Percentiles rank a stretch among this genome's conserved stretches.
These are phyloP conservation scores for Antennarius striatus DNA, from an alignment of 2,113 vertebrate species.

Conservation along the genomic window DNA sequence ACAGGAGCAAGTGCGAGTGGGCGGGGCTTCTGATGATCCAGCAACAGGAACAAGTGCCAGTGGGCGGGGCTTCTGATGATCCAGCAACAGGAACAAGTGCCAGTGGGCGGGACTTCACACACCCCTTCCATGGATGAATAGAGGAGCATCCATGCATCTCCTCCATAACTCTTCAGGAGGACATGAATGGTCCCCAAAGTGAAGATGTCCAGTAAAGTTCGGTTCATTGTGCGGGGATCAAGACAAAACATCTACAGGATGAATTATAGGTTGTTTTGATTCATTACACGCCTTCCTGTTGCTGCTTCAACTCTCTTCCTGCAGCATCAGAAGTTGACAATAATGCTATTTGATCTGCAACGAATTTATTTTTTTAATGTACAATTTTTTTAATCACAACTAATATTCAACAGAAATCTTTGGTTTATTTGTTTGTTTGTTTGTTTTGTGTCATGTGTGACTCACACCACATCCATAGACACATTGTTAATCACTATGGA, in stretches of 20 bases:
- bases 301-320: not conserved
- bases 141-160: conserved; percentile 8
- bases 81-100: conserved; percentile 19
- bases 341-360: too few relatives aligned
- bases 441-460: too few relatives aligned
- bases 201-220: not conserved
- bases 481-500: conserved; percentile 21
- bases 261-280: not conserved
- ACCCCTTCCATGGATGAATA: conserved; percentile 17
- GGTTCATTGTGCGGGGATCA: not conserved
- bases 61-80: conserved; percentile 27
- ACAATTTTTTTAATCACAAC: too few relatives aligned
- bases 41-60: conserved; percentile 27
- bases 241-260: not conserved
- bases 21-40: conserved; percentile 15
- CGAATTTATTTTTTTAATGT: too few relatives aligned
- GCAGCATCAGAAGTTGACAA: too few relatives aligned
- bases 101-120: conserved; percentile 38
- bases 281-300: not conserved
- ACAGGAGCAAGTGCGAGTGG: conserved; percentile 37
- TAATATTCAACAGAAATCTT: too few relatives aligned
- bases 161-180: not conserved
- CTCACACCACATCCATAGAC: too few relatives aligned
- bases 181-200: not conserved
- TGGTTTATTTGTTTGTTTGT: not conserved